These are phyloP conservation scores for Pheosia gnoma DNA, from an alignment of 2,888 invertebrate genomes.

Conservation along the genomic window DNA sequence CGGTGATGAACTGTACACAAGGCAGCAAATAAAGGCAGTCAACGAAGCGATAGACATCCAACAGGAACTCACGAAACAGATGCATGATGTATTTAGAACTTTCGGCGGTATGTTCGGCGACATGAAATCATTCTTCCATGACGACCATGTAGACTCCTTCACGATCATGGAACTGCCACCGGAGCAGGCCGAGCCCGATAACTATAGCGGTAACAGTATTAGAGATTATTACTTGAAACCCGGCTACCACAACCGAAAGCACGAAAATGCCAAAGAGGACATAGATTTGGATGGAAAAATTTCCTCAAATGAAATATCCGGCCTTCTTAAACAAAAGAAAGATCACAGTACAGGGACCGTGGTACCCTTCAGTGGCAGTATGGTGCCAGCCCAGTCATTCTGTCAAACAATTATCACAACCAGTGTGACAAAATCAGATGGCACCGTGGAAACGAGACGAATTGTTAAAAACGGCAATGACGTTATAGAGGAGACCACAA, in stretches of 20 bases:
- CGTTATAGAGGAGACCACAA: constrained; percentile 68
- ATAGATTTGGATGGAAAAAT: constrained; percentile 75
- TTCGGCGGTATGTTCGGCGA: constrained; percentile 71
- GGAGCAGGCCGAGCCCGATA: constrained; percentile 42
- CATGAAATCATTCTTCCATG: constrained; percentile 60
- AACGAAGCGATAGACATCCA: constrained; percentile 57
- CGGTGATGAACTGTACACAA: constrained; percentile 70
- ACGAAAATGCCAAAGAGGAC: constrained; percentile 57
- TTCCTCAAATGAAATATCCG: constrained; percentile 73
- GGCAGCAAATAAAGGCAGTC: constrained; percentile 51
- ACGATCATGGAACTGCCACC: constrained; percentile 31
- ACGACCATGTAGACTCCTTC: constrained; percentile 47
- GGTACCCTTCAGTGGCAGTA: constrained; percentile 56
- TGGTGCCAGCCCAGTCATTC: constrained; percentile 68
- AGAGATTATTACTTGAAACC: constrained; percentile 77
- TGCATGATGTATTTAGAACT: constrained; percentile 69
- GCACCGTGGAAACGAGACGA: constrained; percentile 68
- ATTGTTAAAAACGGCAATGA: constrained; percentile 75
- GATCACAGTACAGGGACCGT: constrained; percentile 35
- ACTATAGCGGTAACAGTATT: constrained; percentile 56
- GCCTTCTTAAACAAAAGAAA: constrained; percentile 65
- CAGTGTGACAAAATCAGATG: constrained; percentile 72
- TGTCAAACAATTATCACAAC: constrained; percentile 77
- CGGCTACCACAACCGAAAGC: constrained; percentile 58
- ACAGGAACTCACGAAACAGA: constrained; percentile 62